A percentile compares a stretch with the other conserved stretches of the same genome.
Evolutionary conservation across 2,113 vertebrate genomes (phyloP).

Genomic region (Lasiurus cinereus): DNA sequence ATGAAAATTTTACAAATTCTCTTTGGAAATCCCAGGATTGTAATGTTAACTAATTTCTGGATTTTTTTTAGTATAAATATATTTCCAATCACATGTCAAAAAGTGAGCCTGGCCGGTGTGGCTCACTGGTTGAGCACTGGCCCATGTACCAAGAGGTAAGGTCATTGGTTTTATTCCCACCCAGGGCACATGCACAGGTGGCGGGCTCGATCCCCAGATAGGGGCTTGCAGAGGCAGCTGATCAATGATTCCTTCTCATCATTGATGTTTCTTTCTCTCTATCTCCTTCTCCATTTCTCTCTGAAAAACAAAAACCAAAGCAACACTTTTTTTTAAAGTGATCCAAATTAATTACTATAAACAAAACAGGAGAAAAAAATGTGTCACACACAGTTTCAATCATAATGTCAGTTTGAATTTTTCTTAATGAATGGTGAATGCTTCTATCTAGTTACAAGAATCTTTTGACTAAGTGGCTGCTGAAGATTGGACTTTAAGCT

Average conservation of each 20-base stretch:
- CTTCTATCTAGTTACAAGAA: not conserved
- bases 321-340: too few relatives aligned
- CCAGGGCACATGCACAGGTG: too few relatives aligned
- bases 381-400: conserved; percentile 19
- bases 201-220: too few relatives aligned
- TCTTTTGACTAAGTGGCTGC: conserved; percentile 24
- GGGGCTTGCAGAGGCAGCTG: too few relatives aligned
- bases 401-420: conserved; percentile 1
- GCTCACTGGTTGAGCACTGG: too few relatives aligned
- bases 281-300: too few relatives aligned
- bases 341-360: conserved; percentile 43
- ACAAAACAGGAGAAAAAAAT: conserved; percentile 8
- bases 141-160: too few relatives aligned
- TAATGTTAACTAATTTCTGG: not conserved
- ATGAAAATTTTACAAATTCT: not conserved
- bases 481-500: conserved; percentile 47
- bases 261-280: too few relatives aligned
- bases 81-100: conserved; percentile 15
- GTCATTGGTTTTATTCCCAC: too few relatives aligned
- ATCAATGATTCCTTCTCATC: too few relatives aligned
- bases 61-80: conserved; percentile 45
- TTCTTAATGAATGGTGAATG: not conserved
- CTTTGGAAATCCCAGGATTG: conserved; percentile 11
- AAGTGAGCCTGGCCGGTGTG: not conserved
- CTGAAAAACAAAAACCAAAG: too few relatives aligned